phyloP scores from a whole-genome alignment of 2,888 invertebrate genomes.

The Seira musarum region DNA sequence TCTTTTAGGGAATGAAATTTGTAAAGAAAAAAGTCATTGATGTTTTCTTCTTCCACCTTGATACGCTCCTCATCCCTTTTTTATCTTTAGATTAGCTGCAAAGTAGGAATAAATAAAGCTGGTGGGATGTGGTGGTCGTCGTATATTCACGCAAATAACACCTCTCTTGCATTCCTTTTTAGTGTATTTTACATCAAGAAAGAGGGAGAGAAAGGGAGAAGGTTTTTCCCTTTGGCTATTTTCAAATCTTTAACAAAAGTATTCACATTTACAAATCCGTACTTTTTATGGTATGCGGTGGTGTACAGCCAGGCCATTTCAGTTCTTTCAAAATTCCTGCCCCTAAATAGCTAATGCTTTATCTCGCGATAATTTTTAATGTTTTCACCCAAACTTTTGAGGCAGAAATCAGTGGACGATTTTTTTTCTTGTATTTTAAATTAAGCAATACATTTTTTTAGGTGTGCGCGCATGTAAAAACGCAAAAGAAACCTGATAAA shows the following conservation, averaged over 20 bases:
- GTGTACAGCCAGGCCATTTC: not conserved
- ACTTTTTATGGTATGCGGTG: not conserved
- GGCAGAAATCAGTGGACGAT: not conserved
- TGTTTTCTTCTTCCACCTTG: slow-evolving; percentile 3
- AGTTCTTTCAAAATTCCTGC: not conserved
- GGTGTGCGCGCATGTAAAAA: not conserved
- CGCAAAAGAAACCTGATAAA: no score
- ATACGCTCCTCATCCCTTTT: not conserved
- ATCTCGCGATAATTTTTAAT: no score
- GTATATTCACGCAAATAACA: not conserved
- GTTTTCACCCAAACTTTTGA: no score
- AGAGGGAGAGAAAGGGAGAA: no score
- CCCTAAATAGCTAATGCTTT: not conserved
- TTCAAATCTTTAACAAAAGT: not conserved
- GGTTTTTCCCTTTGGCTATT: not conserved
- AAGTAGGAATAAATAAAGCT: slow-evolving; percentile 1
- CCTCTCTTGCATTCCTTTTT: slow-evolving; percentile 2
- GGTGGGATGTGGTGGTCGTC: slow-evolving; percentile 6
- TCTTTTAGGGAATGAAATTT: slow-evolving; percentile 17
- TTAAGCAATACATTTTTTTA: not conserved
- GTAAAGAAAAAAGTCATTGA: slow-evolving; percentile 34
- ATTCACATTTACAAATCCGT: not conserved
- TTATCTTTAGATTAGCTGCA: not conserved
- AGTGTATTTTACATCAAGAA: not conserved
- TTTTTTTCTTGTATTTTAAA: not conserved